Percentiles rank a stretch among this genome's conserved stretches.
phyloP scores from a whole-genome alignment of 2,888 invertebrate species.

The Leptinotarsa peninsularis region DNA sequence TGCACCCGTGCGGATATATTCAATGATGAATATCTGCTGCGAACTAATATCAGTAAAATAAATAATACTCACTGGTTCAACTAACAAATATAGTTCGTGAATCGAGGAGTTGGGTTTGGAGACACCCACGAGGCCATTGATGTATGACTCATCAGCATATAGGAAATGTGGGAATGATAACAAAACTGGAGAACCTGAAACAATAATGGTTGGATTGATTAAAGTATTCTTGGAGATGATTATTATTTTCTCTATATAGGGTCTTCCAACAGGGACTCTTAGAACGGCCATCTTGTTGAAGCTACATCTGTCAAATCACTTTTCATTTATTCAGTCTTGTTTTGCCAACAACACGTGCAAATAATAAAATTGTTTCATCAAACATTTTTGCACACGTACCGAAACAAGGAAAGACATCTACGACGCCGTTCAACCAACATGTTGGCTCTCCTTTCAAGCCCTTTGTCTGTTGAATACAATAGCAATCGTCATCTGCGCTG shows the following conservation, averaged over 20 bases:
- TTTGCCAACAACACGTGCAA: no score
- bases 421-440: constrained; percentile 72
- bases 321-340: no score
- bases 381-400: constrained; percentile 64
- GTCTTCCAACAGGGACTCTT: no score
- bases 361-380: no score
- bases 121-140: constrained; percentile 70
- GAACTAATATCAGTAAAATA: neutral
- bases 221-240: no score
- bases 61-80: constrained; percentile 70
- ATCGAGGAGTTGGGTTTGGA: constrained; percentile 67
- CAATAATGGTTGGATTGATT: neutral
- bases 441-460: constrained; percentile 70
- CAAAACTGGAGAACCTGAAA: constrained; percentile 75
- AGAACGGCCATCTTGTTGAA: no score
- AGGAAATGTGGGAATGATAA: constrained; percentile 80
- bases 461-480: constrained; percentile 72
- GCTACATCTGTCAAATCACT: no score
- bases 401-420: constrained; percentile 73
- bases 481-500: constrained; percentile 73
- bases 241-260: no score
- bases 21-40: no score
- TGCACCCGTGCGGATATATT: no score
- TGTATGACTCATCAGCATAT: constrained; percentile 71
- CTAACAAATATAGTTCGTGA: constrained; percentile 75